Percentiles rank a stretch among this genome's conserved stretches.
These are phyloP conservation scores for Lymantria dispar DNA, from an alignment of 2,888 invertebrate genomes.

Conservation along the genomic window DNA sequence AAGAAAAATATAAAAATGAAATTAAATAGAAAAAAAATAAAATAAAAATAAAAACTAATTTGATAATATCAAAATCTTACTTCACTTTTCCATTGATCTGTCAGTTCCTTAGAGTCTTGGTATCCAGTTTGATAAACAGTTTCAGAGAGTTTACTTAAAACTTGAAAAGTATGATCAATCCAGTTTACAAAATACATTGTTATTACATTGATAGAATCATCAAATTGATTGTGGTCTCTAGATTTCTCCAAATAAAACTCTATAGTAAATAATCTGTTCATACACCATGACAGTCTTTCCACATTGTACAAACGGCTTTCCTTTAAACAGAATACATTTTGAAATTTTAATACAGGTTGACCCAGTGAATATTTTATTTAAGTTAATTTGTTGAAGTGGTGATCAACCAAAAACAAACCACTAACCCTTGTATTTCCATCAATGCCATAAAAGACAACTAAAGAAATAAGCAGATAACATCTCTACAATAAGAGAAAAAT, in stretches of 20 bases:
- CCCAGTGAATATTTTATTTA: no score
- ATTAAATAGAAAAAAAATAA: no score
- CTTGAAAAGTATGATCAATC: constrained; percentile 74
- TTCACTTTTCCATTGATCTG: constrained; percentile 55
- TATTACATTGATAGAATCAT: constrained; percentile 49
- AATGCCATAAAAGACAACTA: no score
- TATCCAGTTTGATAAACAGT: constrained; percentile 57
- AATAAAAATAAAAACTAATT: no score
- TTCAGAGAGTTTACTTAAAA: constrained; percentile 56
- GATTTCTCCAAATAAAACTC: constrained; percentile 42
- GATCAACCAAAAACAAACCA: no score
- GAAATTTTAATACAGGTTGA: no score
- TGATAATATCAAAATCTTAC: constrained; percentile 42
- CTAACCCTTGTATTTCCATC: no score
- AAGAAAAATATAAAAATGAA: no score
- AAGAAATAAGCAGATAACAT: no score
- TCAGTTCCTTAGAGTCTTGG: constrained; percentile 42
- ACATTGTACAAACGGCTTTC: constrained; percentile 63
- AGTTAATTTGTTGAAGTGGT: no score
- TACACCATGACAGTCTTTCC: constrained; percentile 68
- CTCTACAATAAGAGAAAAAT: no score
- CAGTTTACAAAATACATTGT: constrained; percentile 76
- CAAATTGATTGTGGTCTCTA: constrained; percentile 19
- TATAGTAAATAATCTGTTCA: constrained; percentile 51
- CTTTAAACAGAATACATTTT: constrained; percentile 32